These are phyloP conservation scores for Heliconius aoede DNA, from an alignment of 2,888 invertebrate genomes.

Conservation along the genomic window DNA sequence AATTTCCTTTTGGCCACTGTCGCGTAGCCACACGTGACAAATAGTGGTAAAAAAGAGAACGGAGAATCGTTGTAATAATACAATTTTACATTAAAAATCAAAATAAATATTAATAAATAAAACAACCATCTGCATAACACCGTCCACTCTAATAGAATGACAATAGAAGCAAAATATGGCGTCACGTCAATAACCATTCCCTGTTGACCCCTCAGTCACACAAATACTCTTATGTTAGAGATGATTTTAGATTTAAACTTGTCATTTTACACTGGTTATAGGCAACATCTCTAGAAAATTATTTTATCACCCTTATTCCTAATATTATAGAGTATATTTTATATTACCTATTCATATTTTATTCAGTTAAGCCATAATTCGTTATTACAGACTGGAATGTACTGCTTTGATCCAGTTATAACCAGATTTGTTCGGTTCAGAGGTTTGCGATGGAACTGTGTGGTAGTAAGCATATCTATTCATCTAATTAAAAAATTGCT, in stretches of 20 bases:
- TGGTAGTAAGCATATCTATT: neutral
- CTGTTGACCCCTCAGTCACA: neutral
- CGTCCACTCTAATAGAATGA: constrained; percentile 65
- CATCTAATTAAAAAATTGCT: neutral
- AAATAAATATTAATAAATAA: neutral
- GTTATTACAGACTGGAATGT: constrained; percentile 64
- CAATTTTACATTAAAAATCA: no score
- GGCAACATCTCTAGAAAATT: constrained; percentile 4
- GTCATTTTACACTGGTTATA: neutral
- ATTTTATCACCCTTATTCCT: constrained; percentile 7
- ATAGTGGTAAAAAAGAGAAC: no score
- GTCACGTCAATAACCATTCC: constrained; percentile 29
- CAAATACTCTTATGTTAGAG: constrained; percentile 25
- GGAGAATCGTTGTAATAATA: no score
- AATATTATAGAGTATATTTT: neutral
- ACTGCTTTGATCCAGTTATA: constrained; percentile 64
- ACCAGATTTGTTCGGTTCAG: constrained; percentile 53
- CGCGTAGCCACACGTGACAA: no score
- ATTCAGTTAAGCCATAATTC: neutral
- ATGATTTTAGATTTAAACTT: neutral
- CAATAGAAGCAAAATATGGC: constrained; percentile 58
- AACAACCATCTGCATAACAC: constrained; percentile 46
- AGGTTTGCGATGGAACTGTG: constrained; percentile 10
- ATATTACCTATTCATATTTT: neutral
- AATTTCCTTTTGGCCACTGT: no score